Percentiles rank a stretch among this genome's conserved stretches.
Evolutionary conservation across 2,888 invertebrate genomes (phyloP).

Genomic region (Oxyteleia sp.): DNA sequence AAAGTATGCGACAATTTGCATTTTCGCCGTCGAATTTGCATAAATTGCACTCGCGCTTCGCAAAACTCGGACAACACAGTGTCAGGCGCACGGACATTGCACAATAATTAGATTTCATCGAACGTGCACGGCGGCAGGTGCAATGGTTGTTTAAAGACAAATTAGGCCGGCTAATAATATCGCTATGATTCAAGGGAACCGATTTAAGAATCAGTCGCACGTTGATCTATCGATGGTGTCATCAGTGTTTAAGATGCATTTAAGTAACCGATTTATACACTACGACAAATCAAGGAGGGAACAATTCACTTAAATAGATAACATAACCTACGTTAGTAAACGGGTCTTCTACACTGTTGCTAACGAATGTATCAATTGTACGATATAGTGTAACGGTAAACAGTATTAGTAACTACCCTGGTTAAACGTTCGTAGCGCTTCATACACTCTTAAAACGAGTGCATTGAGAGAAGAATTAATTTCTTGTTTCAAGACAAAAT

Average conservation of each 20-base stretch:
- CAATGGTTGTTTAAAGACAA: slow-evolving; percentile 77
- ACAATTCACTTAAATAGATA: too few species aligned
- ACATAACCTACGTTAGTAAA: too few species aligned
- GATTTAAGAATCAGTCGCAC: slow-evolving; percentile 69
- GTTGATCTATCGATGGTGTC: slow-evolving; percentile 79
- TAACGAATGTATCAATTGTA: too few species aligned
- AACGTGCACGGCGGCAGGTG: slow-evolving; percentile 76
- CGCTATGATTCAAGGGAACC: slow-evolving; percentile 81
- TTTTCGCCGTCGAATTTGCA: slow-evolving; percentile 52
- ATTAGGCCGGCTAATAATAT: slow-evolving; percentile 83
- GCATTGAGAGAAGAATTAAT: too few species aligned
- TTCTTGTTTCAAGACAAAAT: too few species aligned
- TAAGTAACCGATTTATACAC: slow-evolving; percentile 72
- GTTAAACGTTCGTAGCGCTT: too few species aligned
- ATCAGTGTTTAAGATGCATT: slow-evolving; percentile 54
- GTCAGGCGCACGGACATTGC: slow-evolving; percentile 69
- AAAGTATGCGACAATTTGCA: slow-evolving; percentile 66
- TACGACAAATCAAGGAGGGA: too few species aligned
- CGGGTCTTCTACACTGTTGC: too few species aligned
- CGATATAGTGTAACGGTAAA: too few species aligned
- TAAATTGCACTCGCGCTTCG: slow-evolving; percentile 28
- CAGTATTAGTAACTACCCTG: too few species aligned
- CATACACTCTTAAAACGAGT: too few species aligned
- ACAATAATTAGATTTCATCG: slow-evolving; percentile 78
- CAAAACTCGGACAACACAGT: slow-evolving; percentile 23